Base-by-base conservation (phyloP, 2,888 invertebrate species). In the Camponotus fellah region DNA sequence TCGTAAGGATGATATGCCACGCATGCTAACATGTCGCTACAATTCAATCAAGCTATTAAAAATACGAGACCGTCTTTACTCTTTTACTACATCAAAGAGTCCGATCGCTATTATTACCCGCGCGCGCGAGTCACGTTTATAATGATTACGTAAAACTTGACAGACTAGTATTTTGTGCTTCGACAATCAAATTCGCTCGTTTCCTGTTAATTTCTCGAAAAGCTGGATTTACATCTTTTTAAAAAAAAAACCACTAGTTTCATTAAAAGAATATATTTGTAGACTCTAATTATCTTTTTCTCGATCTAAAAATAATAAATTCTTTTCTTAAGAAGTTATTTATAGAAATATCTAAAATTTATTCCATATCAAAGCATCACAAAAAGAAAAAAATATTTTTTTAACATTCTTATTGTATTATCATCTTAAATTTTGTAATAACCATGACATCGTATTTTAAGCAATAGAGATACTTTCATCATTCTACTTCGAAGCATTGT, bases 21-120 rank as follows among this genome's bases (percentile, higher is more conserved):
- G 62, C 53, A 17, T n/a, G 62, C 40, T 62, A 65, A 26, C 26
- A 83, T 88, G 83, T 68, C 77, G 21, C 43, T 85, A 81, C 69
- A 71, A 58, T 46, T 89, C 69, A 71, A 87, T 88, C 85, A 65
- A 88, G 72, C 40, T 43, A 74, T 83, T 60, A 75, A 82, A 56
- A 37, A 74, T 40, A 74, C 49, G 3, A 68, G 46, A 79, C 4
- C 68, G 62, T 56, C 66, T 53, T 77, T 64, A 58, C 60, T 60
- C 26, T 56, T 68, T 65, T 66, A 58, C 43, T 53, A 69, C 49
- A 46, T 68, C 71, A 62, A 26, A 53, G 26, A 69, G 21, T 56
- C 21, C 68, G 82, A 72, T 34, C 53, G 40, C 68, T 71, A 85
- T 74, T 46, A 71, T 56, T 66, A 14, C 46, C n/a, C 53, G 8